Evolutionary conservation across 2,888 invertebrate genomes (phyloP).

Genomic region (Athrips mouffetella): DNA sequence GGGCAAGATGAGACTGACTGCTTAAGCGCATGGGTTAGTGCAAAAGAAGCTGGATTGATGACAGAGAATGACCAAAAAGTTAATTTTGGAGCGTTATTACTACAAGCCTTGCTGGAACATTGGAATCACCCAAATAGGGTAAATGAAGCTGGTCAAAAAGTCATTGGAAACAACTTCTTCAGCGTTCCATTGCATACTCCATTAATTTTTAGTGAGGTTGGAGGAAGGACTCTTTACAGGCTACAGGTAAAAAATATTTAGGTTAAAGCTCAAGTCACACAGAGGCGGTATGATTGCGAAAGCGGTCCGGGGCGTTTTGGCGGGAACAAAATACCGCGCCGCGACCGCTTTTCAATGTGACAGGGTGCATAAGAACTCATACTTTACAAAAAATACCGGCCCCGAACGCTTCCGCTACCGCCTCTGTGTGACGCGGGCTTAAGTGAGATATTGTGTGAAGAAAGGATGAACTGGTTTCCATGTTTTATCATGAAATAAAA

Average conservation of each 20-base stretch:
- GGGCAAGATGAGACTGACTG: conserved; percentile 98
- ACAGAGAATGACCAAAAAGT: conserved; percentile 91
- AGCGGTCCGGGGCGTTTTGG: no score
- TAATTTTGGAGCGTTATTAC: conserved; percentile 95
- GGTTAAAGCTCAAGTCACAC: no score
- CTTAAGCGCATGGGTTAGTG: conserved; percentile 98
- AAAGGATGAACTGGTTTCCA: no score
- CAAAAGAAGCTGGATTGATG: conserved; percentile 94
- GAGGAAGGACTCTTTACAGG: conserved; percentile 95
- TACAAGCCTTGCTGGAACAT: conserved; percentile 96
- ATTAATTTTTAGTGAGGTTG: conserved; percentile 97
- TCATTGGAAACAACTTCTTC: conserved; percentile 88
- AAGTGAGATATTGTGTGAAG: no score
- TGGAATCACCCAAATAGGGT: conserved; percentile 89
- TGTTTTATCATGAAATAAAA: no score
- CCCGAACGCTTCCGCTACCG: no score
- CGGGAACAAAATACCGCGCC: no score
- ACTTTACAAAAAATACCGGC: no score
- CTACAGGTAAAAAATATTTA: conserved; percentile 60
- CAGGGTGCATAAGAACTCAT: no score
- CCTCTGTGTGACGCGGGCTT: no score
- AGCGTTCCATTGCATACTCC: conserved; percentile 97
- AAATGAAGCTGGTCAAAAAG: conserved; percentile 84
- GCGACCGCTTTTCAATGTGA: no score
- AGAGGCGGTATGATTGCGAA: no score